Evolutionary conservation across 2,888 invertebrate genomes (phyloP).

Genomic region (Pristionchus exspectatus): DNA sequence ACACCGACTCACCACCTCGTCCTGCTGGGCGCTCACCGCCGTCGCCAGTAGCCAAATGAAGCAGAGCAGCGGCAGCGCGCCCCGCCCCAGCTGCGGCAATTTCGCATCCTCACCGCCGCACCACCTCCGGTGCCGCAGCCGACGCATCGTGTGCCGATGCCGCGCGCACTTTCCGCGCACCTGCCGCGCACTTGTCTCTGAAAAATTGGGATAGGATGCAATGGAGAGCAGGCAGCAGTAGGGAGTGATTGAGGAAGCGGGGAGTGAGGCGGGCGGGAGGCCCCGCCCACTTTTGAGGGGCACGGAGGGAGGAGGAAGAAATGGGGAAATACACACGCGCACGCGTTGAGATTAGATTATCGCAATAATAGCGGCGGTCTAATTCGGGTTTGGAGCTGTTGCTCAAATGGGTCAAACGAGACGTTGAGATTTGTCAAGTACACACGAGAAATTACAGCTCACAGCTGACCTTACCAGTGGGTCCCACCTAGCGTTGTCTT

Average conservation of each 20-base stretch:
- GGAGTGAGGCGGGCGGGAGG: neutral
- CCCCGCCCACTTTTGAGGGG: conserved; percentile 30
- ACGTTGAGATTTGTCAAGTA: neutral
- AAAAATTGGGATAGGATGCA: neutral
- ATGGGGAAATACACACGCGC: neutral
- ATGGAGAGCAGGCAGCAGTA: neutral
- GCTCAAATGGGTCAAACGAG: neutral
- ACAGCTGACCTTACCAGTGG: too few relatives aligned
- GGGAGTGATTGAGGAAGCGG: neutral
- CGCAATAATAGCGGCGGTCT: neutral
- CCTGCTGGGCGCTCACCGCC: neutral
- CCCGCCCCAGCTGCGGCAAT: conserved; percentile 46
- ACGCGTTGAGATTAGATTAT: neutral
- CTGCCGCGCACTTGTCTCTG: neutral
- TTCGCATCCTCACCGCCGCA: conserved; percentile 16
- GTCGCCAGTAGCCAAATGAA: conserved; percentile 27
- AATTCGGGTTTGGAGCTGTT: neutral
- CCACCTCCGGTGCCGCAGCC: conserved; percentile 36
- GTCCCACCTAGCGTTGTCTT: too few relatives aligned
- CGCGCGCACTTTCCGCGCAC: neutral
- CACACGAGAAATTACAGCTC: neutral
- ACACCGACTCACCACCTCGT: conserved; percentile 27
- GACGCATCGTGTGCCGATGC: neutral
- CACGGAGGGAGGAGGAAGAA: neutral
- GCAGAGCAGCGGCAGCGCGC: conserved; percentile 43